phyloP scores from a whole-genome alignment of 2,888 invertebrate genomes.

The Sinohyriopsis cumingii region DNA sequence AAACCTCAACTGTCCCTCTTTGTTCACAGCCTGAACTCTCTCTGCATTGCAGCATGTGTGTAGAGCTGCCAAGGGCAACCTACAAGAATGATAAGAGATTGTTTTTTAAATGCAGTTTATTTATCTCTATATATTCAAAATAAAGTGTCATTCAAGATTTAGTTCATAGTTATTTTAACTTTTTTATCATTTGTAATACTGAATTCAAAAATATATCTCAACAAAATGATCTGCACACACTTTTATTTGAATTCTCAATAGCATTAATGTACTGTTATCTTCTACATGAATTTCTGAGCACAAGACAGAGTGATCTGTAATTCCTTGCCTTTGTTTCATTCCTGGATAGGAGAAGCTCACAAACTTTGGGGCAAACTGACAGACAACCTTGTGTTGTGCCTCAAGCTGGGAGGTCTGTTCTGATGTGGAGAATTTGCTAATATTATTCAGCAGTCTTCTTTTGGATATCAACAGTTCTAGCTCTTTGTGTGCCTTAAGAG shows the following conservation, averaged over 20 bases:
- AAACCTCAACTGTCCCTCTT: conserved; percentile 8
- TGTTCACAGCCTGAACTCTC: conserved; percentile 13
- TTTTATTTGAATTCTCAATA: background rate
- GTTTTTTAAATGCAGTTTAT: background rate
- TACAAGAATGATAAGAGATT: too few species aligned
- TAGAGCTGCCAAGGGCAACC: conserved; percentile 12
- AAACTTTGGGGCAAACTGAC: conserved; percentile 27
- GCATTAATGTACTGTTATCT: too few species aligned
- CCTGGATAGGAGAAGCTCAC: too few species aligned
- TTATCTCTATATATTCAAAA: background rate
- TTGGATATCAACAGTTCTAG: too few species aligned
- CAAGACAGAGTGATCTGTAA: too few species aligned
- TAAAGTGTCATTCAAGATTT: too few species aligned
- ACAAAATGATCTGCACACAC: background rate
- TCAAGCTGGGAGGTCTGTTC: conserved; percentile 34
- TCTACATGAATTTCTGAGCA: too few species aligned
- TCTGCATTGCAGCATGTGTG: conserved; percentile 16
- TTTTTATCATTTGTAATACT: background rate
- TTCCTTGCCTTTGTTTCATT: too few species aligned
- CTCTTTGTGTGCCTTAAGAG: too few species aligned
- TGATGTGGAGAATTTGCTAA: conserved; percentile 26
- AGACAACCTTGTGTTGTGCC: conserved; percentile 29
- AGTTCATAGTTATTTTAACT: background rate
- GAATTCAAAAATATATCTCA: background rate
- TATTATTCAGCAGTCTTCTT: conserved; percentile 13